Evolutionary conservation across 2,888 invertebrate species (phyloP).

Genomic region (Lepetodrilus schrolli): DNA sequence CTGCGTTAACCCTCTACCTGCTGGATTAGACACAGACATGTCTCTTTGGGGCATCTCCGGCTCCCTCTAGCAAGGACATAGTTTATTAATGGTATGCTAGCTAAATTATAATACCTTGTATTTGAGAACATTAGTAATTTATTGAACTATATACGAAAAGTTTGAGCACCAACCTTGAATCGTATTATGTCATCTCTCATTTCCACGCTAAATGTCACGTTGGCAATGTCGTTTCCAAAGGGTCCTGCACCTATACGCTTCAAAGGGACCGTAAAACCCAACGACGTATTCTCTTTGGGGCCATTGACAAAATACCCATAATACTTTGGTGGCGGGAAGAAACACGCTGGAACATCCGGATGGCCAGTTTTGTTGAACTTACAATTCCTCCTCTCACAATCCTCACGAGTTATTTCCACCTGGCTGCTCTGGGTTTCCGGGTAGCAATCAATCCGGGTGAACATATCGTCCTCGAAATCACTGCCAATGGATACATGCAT

Average conservation of each 20-base stretch:
- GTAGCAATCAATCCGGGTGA: constrained; percentile 49
- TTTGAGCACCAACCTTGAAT: constrained; percentile 58
- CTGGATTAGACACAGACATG: too few relatives aligned
- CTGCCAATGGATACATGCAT: too few relatives aligned
- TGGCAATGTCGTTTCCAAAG: constrained; percentile 47
- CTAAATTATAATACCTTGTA: too few relatives aligned
- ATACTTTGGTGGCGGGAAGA: constrained; percentile 37
- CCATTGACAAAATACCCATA: constrained; percentile 46
- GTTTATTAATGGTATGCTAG: too few relatives aligned
- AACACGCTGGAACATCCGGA: constrained; percentile 43
- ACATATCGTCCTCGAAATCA: not conserved
- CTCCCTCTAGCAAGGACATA: too few relatives aligned
- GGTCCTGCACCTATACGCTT: constrained; percentile 45
- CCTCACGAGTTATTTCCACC: constrained; percentile 42
- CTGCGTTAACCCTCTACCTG: too few relatives aligned
- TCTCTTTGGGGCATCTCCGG: too few relatives aligned
- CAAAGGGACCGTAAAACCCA: constrained; percentile 42
- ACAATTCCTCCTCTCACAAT: constrained; percentile 51
- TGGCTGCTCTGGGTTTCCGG: constrained; percentile 47
- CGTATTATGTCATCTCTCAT: constrained; percentile 50
- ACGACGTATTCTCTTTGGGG: constrained; percentile 31
- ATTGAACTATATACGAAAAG: too few relatives aligned
- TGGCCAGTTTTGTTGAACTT: constrained; percentile 28
- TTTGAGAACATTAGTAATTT: too few relatives aligned
- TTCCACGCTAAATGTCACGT: constrained; percentile 52